Base-by-base conservation (phyloP, 2,797 vertebrate species). In the Eospalax fontanierii region DNA sequence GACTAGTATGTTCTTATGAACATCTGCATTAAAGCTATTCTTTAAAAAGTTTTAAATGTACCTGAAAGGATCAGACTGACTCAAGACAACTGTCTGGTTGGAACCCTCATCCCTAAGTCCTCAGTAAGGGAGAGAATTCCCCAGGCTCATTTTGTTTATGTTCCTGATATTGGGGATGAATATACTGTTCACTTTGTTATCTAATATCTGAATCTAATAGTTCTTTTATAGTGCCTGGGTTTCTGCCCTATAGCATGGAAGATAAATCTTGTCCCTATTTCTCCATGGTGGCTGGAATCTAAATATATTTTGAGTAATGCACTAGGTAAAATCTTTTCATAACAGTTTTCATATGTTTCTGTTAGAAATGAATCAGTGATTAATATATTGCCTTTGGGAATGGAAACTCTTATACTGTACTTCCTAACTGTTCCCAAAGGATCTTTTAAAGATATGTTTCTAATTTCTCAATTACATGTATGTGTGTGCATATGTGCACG, bases 341-440 rank as follows among this genome's bases (percentile, higher is more conserved):
- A 90, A 4, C 68, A 91, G 75, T 16, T 57, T 4, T 93, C 30
- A 87, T 84, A 73, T 88, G 4, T 83, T 90, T 83, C 66, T 74
- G 28, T 50, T 85, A 70, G 71, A 81, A 93, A 40, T 68, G 12
- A 14, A 68, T 57, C 38, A 43, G 10, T 93, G 46, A 80, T 79
- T 90, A 66, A 87, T 59, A 30, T 35, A 21, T 89, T 0, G 21
- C 9, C 2, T 91, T 89, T 84, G 66, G 26, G 4, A 89, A 80
- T 83, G 11, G 6, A 57, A 79, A 84, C 2, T 40, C 28, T 82
- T 94, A n/a, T n/a, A n/a, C 2, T 50, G 57, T 94, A 92, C n/a
- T 81, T 86, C 88, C 59, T 88, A 74, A 38, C 16, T 93, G 2
- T 91, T 94, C 80, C 19, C 24, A 93, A 93, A 63, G 66, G 50